Conservation (phyloP, 2,797 vertebrate species). For the Scleropages formosus region DNA sequence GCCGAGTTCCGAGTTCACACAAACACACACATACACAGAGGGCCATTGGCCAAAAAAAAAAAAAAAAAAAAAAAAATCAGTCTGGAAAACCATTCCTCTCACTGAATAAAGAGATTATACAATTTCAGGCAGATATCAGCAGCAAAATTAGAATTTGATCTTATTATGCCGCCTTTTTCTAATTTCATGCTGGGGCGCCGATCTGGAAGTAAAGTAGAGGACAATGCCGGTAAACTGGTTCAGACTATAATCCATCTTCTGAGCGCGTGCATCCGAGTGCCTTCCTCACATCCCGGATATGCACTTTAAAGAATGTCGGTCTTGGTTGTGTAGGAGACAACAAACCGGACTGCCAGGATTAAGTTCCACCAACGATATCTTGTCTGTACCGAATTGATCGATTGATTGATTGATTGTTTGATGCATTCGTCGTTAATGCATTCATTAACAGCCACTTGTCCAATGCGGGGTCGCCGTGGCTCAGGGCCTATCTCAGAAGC, state of each 20-base stretch:
- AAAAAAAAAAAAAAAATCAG: neutral
- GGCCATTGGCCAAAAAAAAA: neutral
- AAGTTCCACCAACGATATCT: no score
- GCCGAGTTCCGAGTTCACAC: neutral
- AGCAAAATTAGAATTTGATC: slow-evolving; percentile 44
- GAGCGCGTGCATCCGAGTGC: neutral
- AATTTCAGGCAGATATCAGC: slow-evolving; percentile 30
- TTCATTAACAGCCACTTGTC: no score
- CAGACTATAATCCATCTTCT: slow-evolving; percentile 21
- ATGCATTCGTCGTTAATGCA: no score
- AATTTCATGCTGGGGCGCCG: slow-evolving; percentile 39
- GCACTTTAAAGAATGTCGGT: neutral
- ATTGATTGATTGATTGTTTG: no score
- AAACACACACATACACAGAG: neutral
- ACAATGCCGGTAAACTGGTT: slow-evolving; percentile 23
- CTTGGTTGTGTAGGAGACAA: neutral
- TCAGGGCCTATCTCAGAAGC: no score
- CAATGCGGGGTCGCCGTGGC: no score
- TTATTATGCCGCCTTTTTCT: slow-evolving; percentile 37
- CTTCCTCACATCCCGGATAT: neutral
- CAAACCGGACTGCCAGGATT: no score
- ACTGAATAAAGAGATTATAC: slow-evolving; percentile 30
- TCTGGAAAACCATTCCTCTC: slow-evolving; percentile 26
- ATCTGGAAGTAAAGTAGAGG: slow-evolving; percentile 34
- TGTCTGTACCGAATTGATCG: no score